phyloP scores from a whole-genome alignment of 37 sponge, comb jelly and placozoan genomes.

The Chondrosia reniformis region DNA sequence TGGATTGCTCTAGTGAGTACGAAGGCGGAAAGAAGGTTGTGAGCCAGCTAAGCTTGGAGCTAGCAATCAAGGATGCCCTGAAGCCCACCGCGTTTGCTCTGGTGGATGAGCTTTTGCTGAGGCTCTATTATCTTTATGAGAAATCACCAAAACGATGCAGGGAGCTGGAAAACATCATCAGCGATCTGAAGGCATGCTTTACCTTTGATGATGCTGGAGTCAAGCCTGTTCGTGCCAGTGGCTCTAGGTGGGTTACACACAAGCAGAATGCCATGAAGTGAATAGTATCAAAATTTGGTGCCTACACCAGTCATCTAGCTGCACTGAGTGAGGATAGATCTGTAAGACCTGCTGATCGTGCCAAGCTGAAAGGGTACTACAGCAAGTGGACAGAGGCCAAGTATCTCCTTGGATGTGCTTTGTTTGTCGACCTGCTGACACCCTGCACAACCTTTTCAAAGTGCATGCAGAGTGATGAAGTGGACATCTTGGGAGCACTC shows the following conservation, averaged over 20 bases:
- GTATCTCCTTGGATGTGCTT: slow-evolving; percentile 53
- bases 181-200: slow-evolving; percentile 26
- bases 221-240: slow-evolving; percentile 36
- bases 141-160: slow-evolving; percentile 43
- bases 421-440: slow-evolving; percentile 45
- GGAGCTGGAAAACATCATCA: slow-evolving; percentile 27
- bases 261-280: slow-evolving; percentile 8
- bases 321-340: slow-evolving; percentile 2
- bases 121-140: slow-evolving; percentile 60
- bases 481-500: slow-evolving; percentile 28
- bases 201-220: slow-evolving; percentile 14
- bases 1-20: slow-evolving; percentile 35
- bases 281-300: slow-evolving; percentile 20
- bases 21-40: slow-evolving; percentile 27
- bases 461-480: slow-evolving; percentile 24
- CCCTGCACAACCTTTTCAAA: slow-evolving; percentile 46
- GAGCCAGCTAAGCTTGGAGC: slow-evolving; percentile 45
- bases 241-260: slow-evolving; percentile 27
- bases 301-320: slow-evolving; percentile 11
- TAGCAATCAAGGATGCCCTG: slow-evolving; percentile 58
- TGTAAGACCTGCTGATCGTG: slow-evolving; percentile 19
- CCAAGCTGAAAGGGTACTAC: slow-evolving; percentile 27
- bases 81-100: slow-evolving; percentile 57
- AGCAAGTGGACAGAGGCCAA: slow-evolving; percentile 50
- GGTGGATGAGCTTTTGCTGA: slow-evolving; percentile 40